Evolutionary conservation across 2,888 invertebrate genomes (phyloP).

Genomic region (Lypha dubia): DNA sequence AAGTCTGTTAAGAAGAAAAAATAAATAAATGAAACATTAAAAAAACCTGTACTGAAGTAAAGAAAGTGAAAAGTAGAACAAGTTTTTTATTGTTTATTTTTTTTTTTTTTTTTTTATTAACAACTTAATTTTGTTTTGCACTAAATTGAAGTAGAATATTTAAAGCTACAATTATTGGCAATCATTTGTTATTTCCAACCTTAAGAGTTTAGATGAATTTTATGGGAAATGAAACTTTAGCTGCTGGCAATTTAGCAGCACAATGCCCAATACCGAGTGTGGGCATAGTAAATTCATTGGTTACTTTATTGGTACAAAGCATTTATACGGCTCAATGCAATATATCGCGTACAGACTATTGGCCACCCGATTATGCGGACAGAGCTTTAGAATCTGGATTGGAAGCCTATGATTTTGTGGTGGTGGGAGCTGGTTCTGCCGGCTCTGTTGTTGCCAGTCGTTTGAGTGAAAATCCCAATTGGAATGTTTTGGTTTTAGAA

Average conservation of each 20-base stretch:
- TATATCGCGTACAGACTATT: slow-evolving; percentile 84
- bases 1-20: too few relatives aligned
- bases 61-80: not conserved
- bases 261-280: slow-evolving; percentile 75
- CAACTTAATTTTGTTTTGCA: too few relatives aligned
- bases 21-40: too few relatives aligned
- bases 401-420: slow-evolving; percentile 81
- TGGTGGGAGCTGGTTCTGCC: slow-evolving; percentile 84
- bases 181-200: not conserved
- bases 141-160: not conserved
- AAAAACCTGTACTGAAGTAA: not conserved
- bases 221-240: not conserved
- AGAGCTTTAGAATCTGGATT: slow-evolving; percentile 78
- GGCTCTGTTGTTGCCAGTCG: slow-evolving; percentile 84
- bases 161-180: not conserved
- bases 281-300: slow-evolving; percentile 81
- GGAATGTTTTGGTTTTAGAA: slow-evolving; percentile 84
- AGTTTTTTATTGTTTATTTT: not conserved
- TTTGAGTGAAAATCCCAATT: slow-evolving; percentile 83
- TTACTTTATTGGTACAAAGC: slow-evolving; percentile 85
- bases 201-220: slow-evolving; percentile 83
- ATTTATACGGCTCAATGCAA: slow-evolving; percentile 86
- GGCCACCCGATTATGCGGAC: slow-evolving; percentile 85
- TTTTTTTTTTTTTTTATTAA: too few relatives aligned
- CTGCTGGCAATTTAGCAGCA: not conserved